Evolutionary conservation across 2,888 invertebrate genomes (phyloP).

Genomic region (Drosophila rubida): DNA sequence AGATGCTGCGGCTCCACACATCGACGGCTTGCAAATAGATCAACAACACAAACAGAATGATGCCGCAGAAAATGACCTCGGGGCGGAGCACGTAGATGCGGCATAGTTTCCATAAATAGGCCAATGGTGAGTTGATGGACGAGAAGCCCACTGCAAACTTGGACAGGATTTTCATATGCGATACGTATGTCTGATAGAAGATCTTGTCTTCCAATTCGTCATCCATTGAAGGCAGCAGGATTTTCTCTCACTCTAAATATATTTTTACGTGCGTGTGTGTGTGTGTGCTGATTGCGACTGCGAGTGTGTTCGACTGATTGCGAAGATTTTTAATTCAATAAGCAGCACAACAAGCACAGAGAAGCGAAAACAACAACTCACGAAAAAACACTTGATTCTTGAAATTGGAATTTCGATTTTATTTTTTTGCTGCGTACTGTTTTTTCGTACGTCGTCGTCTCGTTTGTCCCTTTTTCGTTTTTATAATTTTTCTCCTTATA

Average conservation of each 20-base stretch:
- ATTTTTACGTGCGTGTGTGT: conserved; percentile 12
- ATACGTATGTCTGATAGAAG: conserved; percentile 93
- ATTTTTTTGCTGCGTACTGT: conserved; percentile 45
- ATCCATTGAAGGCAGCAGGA: conserved; percentile 88
- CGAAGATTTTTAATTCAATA: conserved; percentile 13
- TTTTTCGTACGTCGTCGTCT: conserved; percentile 8
- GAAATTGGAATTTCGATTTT: conserved; percentile 52
- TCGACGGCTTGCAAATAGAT: conserved; percentile 94
- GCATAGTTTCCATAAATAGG: conserved; percentile 92
- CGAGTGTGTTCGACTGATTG: background rate
- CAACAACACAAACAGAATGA: conserved; percentile 89
- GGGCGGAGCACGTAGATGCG: conserved; percentile 92
- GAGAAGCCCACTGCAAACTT: conserved; percentile 92
- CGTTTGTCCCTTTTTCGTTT: conserved; percentile 27
- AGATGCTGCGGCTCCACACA: conserved; percentile 91
- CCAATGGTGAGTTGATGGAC: conserved; percentile 89
- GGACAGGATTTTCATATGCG: conserved; percentile 94
- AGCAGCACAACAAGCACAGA: conserved; percentile 6
- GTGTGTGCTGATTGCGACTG: conserved; percentile 18
- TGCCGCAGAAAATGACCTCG: conserved; percentile 91
- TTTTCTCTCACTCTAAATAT: background rate
- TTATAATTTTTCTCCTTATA: conserved; percentile 38
- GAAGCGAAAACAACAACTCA: background rate
- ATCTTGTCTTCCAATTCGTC: conserved; percentile 96
- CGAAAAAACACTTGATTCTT: conserved; percentile 36